Base-by-base conservation (phyloP, 2,113 vertebrate species). In the Thryonomys swinderianus region DNA sequence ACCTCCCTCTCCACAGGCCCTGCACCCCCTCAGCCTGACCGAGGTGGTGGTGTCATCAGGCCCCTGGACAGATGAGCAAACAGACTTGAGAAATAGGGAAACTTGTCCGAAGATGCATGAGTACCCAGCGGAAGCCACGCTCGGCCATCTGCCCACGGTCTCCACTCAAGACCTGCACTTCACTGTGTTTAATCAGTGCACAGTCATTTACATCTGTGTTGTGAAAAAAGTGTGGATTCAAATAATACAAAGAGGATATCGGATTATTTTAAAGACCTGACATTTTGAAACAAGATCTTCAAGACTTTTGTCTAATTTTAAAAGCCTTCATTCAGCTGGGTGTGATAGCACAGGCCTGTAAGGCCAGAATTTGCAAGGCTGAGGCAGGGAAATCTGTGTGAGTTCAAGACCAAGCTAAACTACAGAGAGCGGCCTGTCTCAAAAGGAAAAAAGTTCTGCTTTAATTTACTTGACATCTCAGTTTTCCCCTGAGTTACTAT, bases 91-190 rank as follows among this genome's bases (percentile, higher is more conserved):
- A 27, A 67, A 59, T 5, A 53, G 21, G 66, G 76, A 91, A 69
- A 51, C 23, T 3, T n/a, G 21, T 66, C 66, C 59, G 10, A 69
- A 14, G 51, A 27, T 10, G 34, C 27, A 30, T 0, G 55, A 69
- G 42, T 16, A 14, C 23, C 10, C 1, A 61, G 66, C 34, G 17
- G 27, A 20, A 62, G 27, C 61, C 45, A 18, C n/a, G n/a, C 7
- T 1, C 2, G 40, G 21, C 14, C 40, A 17, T 6, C 45, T 82
- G 40, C 40, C 53, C 23, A 17, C 12, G 51, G 73, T 48, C 37
- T 12, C 20, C 12, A 18, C 1, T n/a, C 0, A 0, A 0, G 30
- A 42, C 18, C 64, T 51, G 3, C 59, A 27, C 10, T 7, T 64
- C 42, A 20, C 48, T 0, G 2, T 12, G 13, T 40, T 23, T 55